Percentiles rank a stretch among this genome's conserved stretches.
Conservation (phyloP, 2,888 invertebrate species). For the Caenorhabditis macrosperma region DNA sequence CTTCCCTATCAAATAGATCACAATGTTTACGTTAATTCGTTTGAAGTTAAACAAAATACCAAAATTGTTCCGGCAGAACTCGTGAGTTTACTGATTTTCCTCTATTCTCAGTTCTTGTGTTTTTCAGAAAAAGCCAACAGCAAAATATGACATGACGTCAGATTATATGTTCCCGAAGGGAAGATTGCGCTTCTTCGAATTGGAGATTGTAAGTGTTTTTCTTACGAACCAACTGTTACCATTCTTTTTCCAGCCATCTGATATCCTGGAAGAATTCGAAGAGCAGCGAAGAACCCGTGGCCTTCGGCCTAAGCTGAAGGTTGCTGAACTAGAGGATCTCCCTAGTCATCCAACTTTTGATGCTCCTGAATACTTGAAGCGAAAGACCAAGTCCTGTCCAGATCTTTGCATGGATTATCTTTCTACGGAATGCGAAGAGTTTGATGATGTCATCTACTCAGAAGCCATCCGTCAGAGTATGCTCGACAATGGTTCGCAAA, state of each 20-base stretch:
- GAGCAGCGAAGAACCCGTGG: background rate
- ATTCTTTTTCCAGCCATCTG: conserved; percentile 31
- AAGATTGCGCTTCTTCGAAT: conserved; percentile 27
- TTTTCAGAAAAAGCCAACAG: conserved; percentile 3
- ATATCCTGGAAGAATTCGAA: conserved; percentile 8
- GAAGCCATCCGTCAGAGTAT: background rate
- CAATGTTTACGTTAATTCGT: background rate
- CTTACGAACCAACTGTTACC: background rate
- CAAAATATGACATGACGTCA: background rate
- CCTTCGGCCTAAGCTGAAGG: too few relatives aligned
- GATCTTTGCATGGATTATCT: background rate
- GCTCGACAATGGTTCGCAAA: background rate
- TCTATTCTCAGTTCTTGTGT: background rate
- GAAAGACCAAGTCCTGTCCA: conserved; percentile 1
- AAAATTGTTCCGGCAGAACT: background rate
- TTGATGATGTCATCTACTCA: background rate
- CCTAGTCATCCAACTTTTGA: background rate
- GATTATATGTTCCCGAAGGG: conserved; percentile 30
- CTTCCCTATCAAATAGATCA: conserved; percentile 12
- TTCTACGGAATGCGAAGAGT: background rate
- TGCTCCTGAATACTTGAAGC: background rate
- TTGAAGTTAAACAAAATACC: background rate
- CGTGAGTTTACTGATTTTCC: background rate
- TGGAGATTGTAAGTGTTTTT: conserved; percentile 23
- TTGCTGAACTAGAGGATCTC: conserved; percentile 4